These are phyloP conservation scores for Camponotus vicinus DNA, from an alignment of 1,140 invertebrate species.

Conservation along the genomic window DNA sequence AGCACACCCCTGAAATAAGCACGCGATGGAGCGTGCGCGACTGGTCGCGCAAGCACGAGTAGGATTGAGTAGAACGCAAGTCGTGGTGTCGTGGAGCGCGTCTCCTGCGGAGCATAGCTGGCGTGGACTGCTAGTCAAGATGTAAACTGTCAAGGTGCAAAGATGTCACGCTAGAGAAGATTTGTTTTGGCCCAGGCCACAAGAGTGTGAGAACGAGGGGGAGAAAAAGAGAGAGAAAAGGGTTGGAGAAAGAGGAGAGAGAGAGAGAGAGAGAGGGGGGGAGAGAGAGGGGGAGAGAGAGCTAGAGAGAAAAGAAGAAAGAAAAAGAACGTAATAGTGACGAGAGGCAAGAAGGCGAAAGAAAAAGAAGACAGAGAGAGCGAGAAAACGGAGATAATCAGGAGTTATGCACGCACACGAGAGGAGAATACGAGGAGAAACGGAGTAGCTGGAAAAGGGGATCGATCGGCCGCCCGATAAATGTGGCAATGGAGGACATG, in stretches of 20 bases:
- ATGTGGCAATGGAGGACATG: slow-evolving; percentile 71
- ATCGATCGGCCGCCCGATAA: slow-evolving; percentile 73
- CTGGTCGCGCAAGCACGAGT: slow-evolving; percentile 49
- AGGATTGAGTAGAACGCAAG: not conserved
- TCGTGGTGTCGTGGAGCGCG: slow-evolving; percentile 57
- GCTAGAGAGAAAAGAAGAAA: not conserved
- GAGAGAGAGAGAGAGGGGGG: not conserved
- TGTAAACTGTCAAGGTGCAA: slow-evolving; percentile 60
- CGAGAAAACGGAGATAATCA: slow-evolving; percentile 1
- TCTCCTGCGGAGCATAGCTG: slow-evolving; percentile 68
- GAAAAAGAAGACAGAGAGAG: not conserved
- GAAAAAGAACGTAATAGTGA: too few species aligned
- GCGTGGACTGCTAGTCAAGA: slow-evolving; percentile 62
- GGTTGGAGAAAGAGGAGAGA: not conserved
- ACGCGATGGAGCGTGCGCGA: slow-evolving; percentile 54
- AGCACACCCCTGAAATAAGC: slow-evolving; percentile 12
- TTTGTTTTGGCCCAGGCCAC: slow-evolving; percentile 47
- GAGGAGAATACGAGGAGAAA: slow-evolving; percentile 40
- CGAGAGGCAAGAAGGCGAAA: slow-evolving; percentile 10
- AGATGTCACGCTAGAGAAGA: slow-evolving; percentile 52
- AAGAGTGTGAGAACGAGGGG: slow-evolving; percentile 30
- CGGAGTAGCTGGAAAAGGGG: slow-evolving; percentile 70
- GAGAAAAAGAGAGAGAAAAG: not conserved
- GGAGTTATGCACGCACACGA: slow-evolving; percentile 2
- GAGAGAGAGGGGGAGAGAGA: slow-evolving; percentile 21